These are phyloP conservation scores for Corvus hawaiiensis DNA, from an alignment of 2,113 vertebrate species.

Conservation along the genomic window DNA sequence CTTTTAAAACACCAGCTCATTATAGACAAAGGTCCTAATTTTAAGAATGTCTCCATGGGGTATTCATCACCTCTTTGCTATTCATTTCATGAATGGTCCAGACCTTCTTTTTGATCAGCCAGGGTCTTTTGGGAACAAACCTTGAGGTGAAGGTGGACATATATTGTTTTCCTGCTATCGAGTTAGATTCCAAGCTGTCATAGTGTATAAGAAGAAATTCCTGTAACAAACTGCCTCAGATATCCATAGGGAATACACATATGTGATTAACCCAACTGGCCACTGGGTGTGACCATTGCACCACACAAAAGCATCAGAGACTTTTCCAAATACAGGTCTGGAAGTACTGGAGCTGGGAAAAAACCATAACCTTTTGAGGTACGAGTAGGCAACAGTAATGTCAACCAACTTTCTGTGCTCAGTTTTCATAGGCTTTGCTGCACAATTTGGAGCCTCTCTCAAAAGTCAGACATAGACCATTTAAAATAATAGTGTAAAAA, in stretches of 20 bases:
- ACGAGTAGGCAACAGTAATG: not conserved
- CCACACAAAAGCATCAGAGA: constrained; percentile 54
- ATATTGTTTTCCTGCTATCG: not conserved
- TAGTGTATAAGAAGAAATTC: not conserved
- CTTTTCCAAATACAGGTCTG: not conserved
- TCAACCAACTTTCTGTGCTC: not conserved
- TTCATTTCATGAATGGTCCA: constrained; percentile 16
- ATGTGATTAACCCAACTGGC: constrained; percentile 65
- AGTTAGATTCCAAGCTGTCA: constrained; percentile 20
- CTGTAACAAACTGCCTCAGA: constrained; percentile 21
- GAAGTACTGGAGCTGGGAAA: not conserved
- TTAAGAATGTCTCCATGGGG: constrained; percentile 16
- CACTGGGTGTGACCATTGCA: constrained; percentile 75
- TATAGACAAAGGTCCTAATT: constrained; percentile 45
- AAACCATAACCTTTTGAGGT: not conserved
- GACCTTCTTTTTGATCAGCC: constrained; percentile 14
- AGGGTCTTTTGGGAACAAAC: not conserved
- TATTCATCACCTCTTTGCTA: not conserved
- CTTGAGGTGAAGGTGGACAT: constrained; percentile 9
- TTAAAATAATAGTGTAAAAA: not conserved
- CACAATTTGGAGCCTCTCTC: not conserved
- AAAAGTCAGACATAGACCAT: not conserved
- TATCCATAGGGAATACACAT: constrained; percentile 54
- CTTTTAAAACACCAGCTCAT: constrained; percentile 47
- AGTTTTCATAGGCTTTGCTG: not conserved